Evolutionary conservation across 2,113 vertebrate genomes (phyloP), one percentile per base, ranked within the genome.

Genomic region (Lophotis ruficrista): DNA sequence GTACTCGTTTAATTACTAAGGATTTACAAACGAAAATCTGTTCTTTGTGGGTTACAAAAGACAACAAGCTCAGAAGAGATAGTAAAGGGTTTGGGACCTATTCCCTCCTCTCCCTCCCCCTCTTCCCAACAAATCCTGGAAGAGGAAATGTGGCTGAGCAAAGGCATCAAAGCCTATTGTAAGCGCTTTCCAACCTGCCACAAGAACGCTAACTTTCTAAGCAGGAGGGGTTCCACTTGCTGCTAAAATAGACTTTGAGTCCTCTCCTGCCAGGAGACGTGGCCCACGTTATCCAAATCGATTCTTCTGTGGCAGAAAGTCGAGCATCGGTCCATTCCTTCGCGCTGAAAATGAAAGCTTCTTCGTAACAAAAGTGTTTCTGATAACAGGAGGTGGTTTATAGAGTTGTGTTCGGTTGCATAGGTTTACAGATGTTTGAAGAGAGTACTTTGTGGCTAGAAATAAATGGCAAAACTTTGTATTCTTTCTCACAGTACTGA

Each of bases 21-120:
- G 98, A 98, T 98, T 98, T 98, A 96, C 98, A 97, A 98, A 98
- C 96, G 98, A 98, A 98, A 98, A 98, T 98, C 98, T 98, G 98
- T 83, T 96, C 96, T 98, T 98, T 98, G 98, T 98, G 94, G 88
- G 89, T 97, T 97, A 98, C 98, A 98, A 99, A 98, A 98, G 98
- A 97, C 97, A 98, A 98, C 98, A 98, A 98, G 98, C 97, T 96
- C 89, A 98, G 97, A 98, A 96, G 96, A 98, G 98, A 98, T 97
- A 98, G 97, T 85, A 91, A 97, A 97, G 89, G 96, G 89, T 94
- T 98, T 79, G 91, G 89, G 94, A 89, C 81, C 69, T 82, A 30
- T 93, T 95, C 77, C 72, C 14, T 95, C 71, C 78, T 64, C 53
- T 43, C 83, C 94, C 98, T 98, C 96, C 96, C 95, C 93, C 90